These are phyloP conservation scores for Sinocyclocheilus anophthalmus DNA, from an alignment of 2,113 vertebrate genomes.

Conservation along the genomic window DNA sequence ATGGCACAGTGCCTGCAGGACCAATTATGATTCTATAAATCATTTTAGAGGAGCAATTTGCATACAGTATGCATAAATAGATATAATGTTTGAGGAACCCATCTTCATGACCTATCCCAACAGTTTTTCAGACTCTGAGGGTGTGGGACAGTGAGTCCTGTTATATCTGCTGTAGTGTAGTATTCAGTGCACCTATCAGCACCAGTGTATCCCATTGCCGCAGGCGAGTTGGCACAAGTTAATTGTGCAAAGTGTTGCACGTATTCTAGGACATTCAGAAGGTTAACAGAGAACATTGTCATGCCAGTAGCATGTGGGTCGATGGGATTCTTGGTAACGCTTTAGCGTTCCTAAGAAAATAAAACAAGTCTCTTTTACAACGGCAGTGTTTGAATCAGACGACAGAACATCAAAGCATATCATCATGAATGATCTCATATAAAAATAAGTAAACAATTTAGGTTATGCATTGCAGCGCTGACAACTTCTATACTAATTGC, in stretches of 20 bases:
- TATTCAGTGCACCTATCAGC: background rate
- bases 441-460: background rate
- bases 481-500: background rate
- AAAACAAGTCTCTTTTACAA: background rate
- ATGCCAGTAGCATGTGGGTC: background rate
- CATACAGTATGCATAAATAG: background rate
- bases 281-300: background rate
- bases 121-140: background rate
- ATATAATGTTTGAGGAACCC: background rate
- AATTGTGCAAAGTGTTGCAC: background rate
- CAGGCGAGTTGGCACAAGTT: background rate
- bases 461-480: too few species aligned
- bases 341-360: constrained; percentile 1
- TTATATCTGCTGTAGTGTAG: background rate
- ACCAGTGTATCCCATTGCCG: background rate
- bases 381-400: background rate
- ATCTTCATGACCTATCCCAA: background rate
- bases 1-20: background rate
- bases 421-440: background rate
- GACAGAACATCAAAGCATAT: constrained; percentile 4
- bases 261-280: background rate
- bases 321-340: background rate
- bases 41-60: background rate
- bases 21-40: background rate
- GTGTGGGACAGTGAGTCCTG: background rate